A percentile compares a stretch with the other conserved stretches of the same genome.
Conservation (phyloP, 2,888 invertebrate species). For the Nymphalis polychloros region DNA sequence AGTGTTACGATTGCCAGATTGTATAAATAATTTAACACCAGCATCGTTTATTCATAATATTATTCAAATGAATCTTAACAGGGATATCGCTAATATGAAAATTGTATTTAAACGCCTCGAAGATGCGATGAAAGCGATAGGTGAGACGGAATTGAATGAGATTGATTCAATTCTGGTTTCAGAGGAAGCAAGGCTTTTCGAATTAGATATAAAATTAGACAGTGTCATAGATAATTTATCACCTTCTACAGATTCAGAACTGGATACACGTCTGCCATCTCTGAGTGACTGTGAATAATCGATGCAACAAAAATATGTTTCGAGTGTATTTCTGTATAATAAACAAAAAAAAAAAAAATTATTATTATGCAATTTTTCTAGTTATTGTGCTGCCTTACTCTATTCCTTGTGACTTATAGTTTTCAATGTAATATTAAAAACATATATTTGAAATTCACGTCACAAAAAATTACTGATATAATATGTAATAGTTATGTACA, state of each 20-base stretch:
- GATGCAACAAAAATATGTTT: background rate
- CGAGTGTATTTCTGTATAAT: background rate
- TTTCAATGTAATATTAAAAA: too few relatives aligned
- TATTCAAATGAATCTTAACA: background rate
- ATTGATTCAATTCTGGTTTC: conserved; percentile 10
- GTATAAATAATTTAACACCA: conserved; percentile 27
- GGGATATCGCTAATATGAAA: background rate
- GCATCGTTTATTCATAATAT: conserved; percentile 14
- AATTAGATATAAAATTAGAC: conserved; percentile 24
- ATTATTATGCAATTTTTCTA: too few relatives aligned
- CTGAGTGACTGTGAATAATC: conserved; percentile 8
- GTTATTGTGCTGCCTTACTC: too few relatives aligned
- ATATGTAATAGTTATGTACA: too few relatives aligned
- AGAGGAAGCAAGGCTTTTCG: conserved; percentile 22
- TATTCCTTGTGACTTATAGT: too few relatives aligned
- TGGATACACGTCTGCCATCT: conserved; percentile 20
- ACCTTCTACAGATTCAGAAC: background rate
- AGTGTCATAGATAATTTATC: conserved; percentile 14
- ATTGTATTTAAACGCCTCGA: background rate
- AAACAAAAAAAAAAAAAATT: background rate
- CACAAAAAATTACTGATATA: too few relatives aligned
- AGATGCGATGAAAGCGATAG: background rate
- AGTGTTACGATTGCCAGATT: conserved; percentile 28
- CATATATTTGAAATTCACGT: too few relatives aligned
- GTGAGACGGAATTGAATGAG: background rate